Evolutionary conservation across 1,140 invertebrate species (phyloP).

Genomic region (Cheumatopsyche charites): DNA sequence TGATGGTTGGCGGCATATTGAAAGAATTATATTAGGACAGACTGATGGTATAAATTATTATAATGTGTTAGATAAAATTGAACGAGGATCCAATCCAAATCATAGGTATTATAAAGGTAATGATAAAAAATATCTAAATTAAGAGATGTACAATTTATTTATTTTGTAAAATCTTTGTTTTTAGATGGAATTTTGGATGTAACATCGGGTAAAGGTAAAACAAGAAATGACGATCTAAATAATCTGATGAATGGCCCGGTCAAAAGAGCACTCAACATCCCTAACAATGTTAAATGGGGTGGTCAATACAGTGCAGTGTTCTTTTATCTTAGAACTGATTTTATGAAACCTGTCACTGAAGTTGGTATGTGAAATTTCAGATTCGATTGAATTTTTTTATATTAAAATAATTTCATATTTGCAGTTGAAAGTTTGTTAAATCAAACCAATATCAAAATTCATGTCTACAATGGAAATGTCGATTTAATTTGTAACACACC

Average conservation of each 20-base stretch:
- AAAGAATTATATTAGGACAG: constrained; percentile 62
- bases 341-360: constrained; percentile 83
- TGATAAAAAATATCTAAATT: neutral
- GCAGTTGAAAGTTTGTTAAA: constrained; percentile 52
- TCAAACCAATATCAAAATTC: constrained; percentile 50
- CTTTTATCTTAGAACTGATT: constrained; percentile 67
- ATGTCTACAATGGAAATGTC: constrained; percentile 52
- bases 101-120: constrained; percentile 5
- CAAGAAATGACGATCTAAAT: constrained; percentile 48
- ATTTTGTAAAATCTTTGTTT: neutral
- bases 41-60: constrained; percentile 79
- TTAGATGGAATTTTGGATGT: constrained; percentile 40
- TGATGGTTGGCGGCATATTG: constrained; percentile 66
- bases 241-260: constrained; percentile 76
- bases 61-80: constrained; percentile 71
- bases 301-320: constrained; percentile 69
- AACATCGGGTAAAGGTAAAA: constrained; percentile 41
- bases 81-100: neutral
- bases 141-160: neutral
- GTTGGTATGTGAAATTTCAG: constrained; percentile 60
- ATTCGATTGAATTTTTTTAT: neutral
- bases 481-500: constrained; percentile 52
- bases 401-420: constrained; percentile 39
- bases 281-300: constrained; percentile 68
- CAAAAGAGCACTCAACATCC: constrained; percentile 67